These are phyloP conservation scores for Zaprionus camerounensis DNA, from an alignment of 1,140 invertebrate genomes.

Conservation along the genomic window DNA sequence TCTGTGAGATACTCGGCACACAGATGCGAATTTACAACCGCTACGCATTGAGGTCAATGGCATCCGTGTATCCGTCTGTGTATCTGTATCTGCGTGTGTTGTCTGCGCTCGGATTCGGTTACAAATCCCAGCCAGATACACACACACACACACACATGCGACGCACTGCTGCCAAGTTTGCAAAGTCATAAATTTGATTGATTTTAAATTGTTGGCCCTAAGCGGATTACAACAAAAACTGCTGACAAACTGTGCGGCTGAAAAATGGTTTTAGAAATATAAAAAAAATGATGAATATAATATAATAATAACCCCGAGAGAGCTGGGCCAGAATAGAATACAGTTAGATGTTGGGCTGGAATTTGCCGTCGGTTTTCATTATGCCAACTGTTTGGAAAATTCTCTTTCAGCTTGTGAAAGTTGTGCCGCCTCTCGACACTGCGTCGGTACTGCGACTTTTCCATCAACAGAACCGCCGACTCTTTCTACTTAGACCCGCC, in stretches of 20 bases:
- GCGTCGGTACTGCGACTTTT: conserved; percentile 34
- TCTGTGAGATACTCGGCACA: conserved; percentile 32
- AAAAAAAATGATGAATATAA: not conserved
- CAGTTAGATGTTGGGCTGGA: conserved; percentile 36
- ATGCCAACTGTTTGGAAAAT: conserved; percentile 42
- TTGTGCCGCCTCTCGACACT: conserved; percentile 26
- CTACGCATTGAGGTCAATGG: conserved; percentile 56
- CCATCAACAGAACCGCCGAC: conserved; percentile 25
- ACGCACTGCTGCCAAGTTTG: conserved; percentile 38
- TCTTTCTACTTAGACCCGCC: not conserved
- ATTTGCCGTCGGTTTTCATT: conserved; percentile 44
- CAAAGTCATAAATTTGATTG: conserved; percentile 61
- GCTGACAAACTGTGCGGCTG: conserved; percentile 25
- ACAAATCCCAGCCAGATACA: conserved; percentile 38
- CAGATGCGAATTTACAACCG: conserved; percentile 33
- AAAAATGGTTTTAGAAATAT: conserved; percentile 31
- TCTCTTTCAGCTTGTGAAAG: conserved; percentile 50
- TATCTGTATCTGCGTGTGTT: conserved; percentile 25
- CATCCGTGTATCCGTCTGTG: conserved; percentile 28
- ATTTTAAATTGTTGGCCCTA: conserved; percentile 54
- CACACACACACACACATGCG: conserved; percentile 17
- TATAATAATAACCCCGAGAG: conserved; percentile 21
- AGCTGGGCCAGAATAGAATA: conserved; percentile 18
- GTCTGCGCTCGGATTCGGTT: conserved; percentile 45
- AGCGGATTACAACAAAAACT: conserved; percentile 49